Evolutionary conservation across 2,113 vertebrate species (phyloP).

Genomic region (Mola mola): DNA sequence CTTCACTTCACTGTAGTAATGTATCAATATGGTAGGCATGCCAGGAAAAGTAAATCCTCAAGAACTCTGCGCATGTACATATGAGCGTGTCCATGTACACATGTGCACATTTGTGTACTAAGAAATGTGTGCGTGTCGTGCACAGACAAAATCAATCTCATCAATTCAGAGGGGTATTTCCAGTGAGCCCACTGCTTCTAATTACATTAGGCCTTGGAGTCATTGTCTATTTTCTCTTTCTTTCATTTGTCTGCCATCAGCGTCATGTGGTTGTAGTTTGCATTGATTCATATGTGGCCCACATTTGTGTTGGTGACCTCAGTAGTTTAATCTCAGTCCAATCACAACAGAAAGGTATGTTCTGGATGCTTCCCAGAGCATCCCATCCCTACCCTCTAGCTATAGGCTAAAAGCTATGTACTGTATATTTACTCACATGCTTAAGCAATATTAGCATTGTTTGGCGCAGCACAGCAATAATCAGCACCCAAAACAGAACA

Average conservation of each 20-base stretch:
- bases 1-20: conserved; percentile 66
- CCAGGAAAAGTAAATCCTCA: conserved; percentile 75
- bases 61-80: conserved; percentile 48
- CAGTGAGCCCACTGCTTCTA: conserved; percentile 68
- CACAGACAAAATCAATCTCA: conserved; percentile 72
- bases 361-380: conserved; percentile 57
- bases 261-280: conserved; percentile 78
- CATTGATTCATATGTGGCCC: conserved; percentile 75
- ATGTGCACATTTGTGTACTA: conserved; percentile 21
- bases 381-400: conserved; percentile 54
- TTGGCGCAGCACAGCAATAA: too few relatives aligned
- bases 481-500: too few relatives aligned
- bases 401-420: too few relatives aligned
- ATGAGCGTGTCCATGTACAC: conserved; percentile 26
- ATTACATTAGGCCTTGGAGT: conserved; percentile 78
- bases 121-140: conserved; percentile 46
- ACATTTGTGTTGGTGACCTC: conserved; percentile 65
- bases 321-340: conserved; percentile 69
- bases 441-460: too few relatives aligned
- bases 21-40: conserved; percentile 59
- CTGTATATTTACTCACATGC: too few relatives aligned
- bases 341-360: conserved; percentile 74
- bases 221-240: conserved; percentile 70
- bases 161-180: conserved; percentile 75
- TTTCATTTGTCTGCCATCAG: conserved; percentile 65